phyloP scores from a whole-genome alignment of 2,888 invertebrate species.

The Lapara coniferarum region DNA sequence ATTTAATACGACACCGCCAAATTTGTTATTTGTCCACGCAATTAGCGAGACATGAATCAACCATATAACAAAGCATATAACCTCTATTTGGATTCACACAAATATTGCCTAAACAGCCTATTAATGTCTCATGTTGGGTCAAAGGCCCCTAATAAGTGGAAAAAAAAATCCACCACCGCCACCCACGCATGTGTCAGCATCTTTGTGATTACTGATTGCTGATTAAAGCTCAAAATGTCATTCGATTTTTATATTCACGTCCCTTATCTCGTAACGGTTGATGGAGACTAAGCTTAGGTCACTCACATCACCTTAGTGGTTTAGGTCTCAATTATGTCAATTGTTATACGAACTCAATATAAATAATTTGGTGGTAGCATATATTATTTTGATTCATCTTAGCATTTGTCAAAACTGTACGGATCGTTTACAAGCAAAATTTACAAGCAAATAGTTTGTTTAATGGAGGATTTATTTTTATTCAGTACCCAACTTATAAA shows the following conservation, averaged over 20 bases:
- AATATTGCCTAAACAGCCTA: constrained; percentile 38
- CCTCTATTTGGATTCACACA: constrained; percentile 43
- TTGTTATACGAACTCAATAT: background rate
- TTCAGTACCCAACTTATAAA: too few relatives aligned
- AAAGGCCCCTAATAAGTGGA: constrained; percentile 14
- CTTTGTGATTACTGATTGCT: constrained; percentile 18
- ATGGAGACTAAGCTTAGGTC: background rate
- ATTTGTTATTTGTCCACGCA: constrained; percentile 40
- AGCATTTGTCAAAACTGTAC: too few relatives aligned
- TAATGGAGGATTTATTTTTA: too few relatives aligned
- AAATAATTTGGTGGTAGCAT: too few relatives aligned
- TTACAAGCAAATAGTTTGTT: too few relatives aligned
- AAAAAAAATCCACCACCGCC: constrained; percentile 5
- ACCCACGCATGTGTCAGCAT: constrained; percentile 20
- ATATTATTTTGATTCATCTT: too few relatives aligned
- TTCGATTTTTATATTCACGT: constrained; percentile 13
- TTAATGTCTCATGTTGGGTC: constrained; percentile 12
- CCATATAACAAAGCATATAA: constrained; percentile 46
- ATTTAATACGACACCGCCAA: constrained; percentile 40
- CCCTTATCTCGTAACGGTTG: constrained; percentile 20
- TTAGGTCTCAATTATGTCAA: constrained; percentile 1
- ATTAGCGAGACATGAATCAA: constrained; percentile 47
- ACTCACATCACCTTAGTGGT: background rate
- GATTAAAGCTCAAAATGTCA: constrained; percentile 11
- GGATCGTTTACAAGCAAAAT: too few relatives aligned